Evolutionary conservation across 2,797 vertebrate genomes (phyloP).

Genomic region (Pteronotus mesoamericanus): DNA sequence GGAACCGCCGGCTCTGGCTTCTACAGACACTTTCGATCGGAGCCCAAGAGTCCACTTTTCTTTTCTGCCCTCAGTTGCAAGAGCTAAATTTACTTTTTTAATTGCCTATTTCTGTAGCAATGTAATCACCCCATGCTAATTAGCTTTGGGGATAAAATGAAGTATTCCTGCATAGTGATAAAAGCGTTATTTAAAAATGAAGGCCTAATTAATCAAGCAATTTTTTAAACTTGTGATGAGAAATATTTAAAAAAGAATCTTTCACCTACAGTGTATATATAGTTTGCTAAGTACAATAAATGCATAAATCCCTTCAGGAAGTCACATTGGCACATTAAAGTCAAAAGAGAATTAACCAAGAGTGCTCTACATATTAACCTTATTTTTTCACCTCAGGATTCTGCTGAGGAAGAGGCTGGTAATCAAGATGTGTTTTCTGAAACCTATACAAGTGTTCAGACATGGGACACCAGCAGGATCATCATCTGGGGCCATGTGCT

Average conservation of each 20-base stretch:
- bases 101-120: neutral
- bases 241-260: slow-evolving; percentile 35
- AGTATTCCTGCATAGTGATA: neutral
- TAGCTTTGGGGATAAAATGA: slow-evolving; percentile 38
- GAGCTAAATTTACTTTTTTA: neutral
- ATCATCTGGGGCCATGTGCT: neutral
- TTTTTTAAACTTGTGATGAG: slow-evolving; percentile 26
- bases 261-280: neutral
- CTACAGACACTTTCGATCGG: neutral
- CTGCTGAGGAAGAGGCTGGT: neutral
- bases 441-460: neutral
- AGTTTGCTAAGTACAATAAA: neutral
- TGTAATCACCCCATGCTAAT: slow-evolving; percentile 45
- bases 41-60: neutral
- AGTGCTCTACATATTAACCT: neutral
- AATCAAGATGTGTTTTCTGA: neutral
- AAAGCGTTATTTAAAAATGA: slow-evolving; percentile 19
- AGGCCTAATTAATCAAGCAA: slow-evolving; percentile 32
- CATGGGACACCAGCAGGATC: neutral
- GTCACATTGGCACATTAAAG: slow-evolving; percentile 64
- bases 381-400: neutral
- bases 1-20: neutral
- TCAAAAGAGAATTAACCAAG: neutral
- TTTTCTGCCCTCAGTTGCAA: neutral
- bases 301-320: slow-evolving; percentile 6